phyloP scores from a whole-genome alignment of 2,797 vertebrate genomes.

The Pseudotriccus pelzelni region DNA sequence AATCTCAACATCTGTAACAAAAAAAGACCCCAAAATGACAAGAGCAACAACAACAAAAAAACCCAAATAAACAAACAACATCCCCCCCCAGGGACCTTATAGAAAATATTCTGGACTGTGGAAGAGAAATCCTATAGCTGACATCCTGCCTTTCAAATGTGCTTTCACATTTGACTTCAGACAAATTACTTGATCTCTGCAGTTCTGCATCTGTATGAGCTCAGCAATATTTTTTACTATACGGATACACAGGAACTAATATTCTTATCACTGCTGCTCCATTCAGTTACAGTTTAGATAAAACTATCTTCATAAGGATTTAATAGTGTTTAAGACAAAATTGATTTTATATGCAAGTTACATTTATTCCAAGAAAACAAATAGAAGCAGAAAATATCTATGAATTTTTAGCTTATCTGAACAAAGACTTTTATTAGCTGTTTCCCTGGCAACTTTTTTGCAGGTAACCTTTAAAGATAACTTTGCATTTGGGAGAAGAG shows the following conservation, averaged over 20 bases:
- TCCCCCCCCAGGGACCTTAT: not conserved
- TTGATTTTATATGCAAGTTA: not conserved
- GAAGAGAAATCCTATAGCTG: not conserved
- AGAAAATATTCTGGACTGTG: not conserved
- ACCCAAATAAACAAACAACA: not conserved
- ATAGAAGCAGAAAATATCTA: not conserved
- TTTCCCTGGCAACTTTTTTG: slow-evolving; percentile 34
- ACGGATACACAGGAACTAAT: not conserved
- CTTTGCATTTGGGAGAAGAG: not conserved
- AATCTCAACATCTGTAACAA: not conserved
- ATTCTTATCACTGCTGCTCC: not conserved
- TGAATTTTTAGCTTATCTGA: slow-evolving; percentile 17
- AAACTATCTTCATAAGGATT: not conserved
- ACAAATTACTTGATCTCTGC: not conserved
- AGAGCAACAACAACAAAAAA: not conserved
- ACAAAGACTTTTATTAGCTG: not conserved
- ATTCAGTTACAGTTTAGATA: not conserved
- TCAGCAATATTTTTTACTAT: not conserved
- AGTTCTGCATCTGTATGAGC: not conserved
- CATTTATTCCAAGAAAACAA: slow-evolving; percentile 5
- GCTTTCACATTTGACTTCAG: not conserved
- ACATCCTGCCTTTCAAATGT: not conserved
- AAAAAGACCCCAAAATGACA: not conserved
- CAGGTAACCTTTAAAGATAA: slow-evolving; percentile 26
- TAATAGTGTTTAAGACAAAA: not conserved